A percentile compares a stretch with the other conserved stretches of the same genome.
These are phyloP conservation scores for Bothrops jararaca DNA, from an alignment of 2,113 vertebrate species.

Conservation along the genomic window DNA sequence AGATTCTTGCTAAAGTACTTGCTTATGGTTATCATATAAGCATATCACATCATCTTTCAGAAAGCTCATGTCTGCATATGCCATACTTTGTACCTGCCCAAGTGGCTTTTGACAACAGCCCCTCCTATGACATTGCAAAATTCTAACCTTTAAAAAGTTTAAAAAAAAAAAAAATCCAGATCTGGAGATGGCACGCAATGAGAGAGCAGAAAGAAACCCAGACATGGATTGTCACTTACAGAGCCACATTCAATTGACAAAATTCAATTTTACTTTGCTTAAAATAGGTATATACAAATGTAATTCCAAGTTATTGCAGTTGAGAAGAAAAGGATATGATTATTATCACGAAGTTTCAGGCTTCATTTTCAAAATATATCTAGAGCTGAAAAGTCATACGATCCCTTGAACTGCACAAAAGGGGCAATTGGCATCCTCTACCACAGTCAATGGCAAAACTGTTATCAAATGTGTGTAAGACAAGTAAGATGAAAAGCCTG, in stretches of 20 bases:
- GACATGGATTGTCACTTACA: neutral
- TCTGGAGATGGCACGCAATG: neutral
- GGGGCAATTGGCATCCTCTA: neutral
- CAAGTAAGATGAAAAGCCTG: neutral
- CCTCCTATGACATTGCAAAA: neutral
- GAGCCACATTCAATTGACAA: neutral
- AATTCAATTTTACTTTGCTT: neutral
- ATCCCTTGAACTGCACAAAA: neutral
- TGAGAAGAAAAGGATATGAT: neutral
- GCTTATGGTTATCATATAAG: conserved; percentile 7
- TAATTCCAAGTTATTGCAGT: neutral
- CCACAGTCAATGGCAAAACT: neutral
- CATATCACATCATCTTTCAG: neutral
- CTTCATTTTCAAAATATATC: neutral
- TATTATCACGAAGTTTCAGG: neutral
- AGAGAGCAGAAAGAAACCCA: neutral
- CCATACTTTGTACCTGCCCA: neutral
- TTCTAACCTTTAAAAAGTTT: neutral
- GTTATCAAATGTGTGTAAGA: neutral
- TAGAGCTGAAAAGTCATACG: neutral
- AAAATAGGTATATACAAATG: conserved; percentile 4
- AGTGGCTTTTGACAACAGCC: neutral
- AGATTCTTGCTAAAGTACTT: conserved; percentile 10
- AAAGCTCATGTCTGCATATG: neutral
- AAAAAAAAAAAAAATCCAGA: too few relatives aligned